Evolutionary conservation across 2,113 vertebrate species (phyloP), one percentile per base, ranked within the genome.

Genomic region (Crocuta crocuta): DNA sequence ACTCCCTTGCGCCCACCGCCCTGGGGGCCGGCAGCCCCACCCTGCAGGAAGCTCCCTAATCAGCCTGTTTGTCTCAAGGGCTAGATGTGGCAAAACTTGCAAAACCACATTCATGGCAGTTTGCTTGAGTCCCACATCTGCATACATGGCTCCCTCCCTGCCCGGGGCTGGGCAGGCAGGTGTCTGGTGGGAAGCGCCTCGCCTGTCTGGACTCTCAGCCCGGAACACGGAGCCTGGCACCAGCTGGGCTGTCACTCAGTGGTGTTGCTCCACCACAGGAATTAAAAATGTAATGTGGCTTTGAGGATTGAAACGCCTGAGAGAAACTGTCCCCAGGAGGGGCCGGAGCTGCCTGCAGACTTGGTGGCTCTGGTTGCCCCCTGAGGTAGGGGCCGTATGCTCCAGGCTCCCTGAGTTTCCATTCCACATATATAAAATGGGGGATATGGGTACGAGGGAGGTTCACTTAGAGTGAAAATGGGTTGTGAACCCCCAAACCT

Each of bases 81-180:
- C 76, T 97, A 71, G 95, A 94, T 94, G 97, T 98, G 91, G 97
- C 96, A 92, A 95, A 97, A 98, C 98, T 97, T 95, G 97, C 94
- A 98, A 98, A 98, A 98, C 98, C 95, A 95, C 98, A 98, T 98
- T 98, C 89, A 83, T 74, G 92, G 92, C 92, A 79, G 92, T 94
- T 81, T 76, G 87, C 80, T 88, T 39, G 95, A 95, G 88, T 94
- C 86, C 61, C 66, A 71, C 73, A 71, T 71, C 94, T 82, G 50
- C 76, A 61, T 31, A 8, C 33, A 50, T 16, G 31, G 58, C 71
- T 95, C 70, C 39, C 58, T 89, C 58, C 68, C 76, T 9, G 39
- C 85, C 68, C 26, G 23, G 24, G 93, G 48, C 78, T 74, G 63
- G 84, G 80, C 58, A 9, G 96, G 85, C 66, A 88, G 92, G 93